Evolutionary conservation across 2,888 invertebrate species (phyloP).

Genomic region (Cylloceria caligata): DNA sequence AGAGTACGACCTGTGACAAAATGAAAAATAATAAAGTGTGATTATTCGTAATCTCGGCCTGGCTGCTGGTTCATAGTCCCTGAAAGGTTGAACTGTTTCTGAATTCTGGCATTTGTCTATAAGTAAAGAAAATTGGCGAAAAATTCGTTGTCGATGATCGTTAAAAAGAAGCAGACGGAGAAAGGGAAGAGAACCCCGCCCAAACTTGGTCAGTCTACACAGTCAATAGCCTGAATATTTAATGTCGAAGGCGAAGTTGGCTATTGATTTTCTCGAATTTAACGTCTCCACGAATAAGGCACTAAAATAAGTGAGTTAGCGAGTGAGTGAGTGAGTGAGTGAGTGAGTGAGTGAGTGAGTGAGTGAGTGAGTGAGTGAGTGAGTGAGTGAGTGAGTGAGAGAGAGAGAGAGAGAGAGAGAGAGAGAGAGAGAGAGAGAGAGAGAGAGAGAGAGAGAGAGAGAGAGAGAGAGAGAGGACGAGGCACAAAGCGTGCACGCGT

Average conservation of each 20-base stretch:
- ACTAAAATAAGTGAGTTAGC: constrained; percentile 75
- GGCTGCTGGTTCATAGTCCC: neutral
- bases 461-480: constrained; percentile 28
- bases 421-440: too few relatives aligned
- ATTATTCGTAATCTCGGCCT: constrained; percentile 30
- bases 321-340: constrained; percentile 34
- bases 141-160: too few relatives aligned
- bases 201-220: constrained; percentile 74
- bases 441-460: constrained; percentile 54
- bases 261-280: constrained; percentile 85
- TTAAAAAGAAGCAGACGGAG: constrained; percentile 11
- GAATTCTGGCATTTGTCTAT: constrained; percentile 1
- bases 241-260: constrained; percentile 82
- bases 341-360: constrained; percentile 58
- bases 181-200: constrained; percentile 75
- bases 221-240: constrained; percentile 84
- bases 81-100: neutral
- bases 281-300: constrained; percentile 84
- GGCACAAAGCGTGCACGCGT: constrained; percentile 63
- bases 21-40: constrained; percentile 61
- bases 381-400: constrained; percentile 55
- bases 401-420: constrained; percentile 24
- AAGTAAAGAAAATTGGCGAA: constrained; percentile 19
- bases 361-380: constrained; percentile 58
- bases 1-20: constrained; percentile 90